Conservation (phyloP, 2,113 vertebrate species). For the Herpetotheres cachinnans region DNA sequence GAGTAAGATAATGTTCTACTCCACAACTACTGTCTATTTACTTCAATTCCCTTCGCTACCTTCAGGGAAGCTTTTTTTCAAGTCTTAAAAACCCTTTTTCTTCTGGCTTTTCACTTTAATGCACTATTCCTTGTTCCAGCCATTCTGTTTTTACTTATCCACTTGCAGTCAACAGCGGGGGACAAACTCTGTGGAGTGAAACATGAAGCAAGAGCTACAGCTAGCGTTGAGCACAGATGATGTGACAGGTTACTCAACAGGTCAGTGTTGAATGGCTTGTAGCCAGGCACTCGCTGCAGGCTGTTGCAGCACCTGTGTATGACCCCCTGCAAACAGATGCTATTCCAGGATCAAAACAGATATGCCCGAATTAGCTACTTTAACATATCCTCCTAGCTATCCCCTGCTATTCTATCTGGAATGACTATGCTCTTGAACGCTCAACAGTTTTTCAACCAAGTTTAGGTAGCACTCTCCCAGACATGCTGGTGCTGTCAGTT, state of each 20-base stretch:
- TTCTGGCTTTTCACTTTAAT: not conserved
- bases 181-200: not conserved
- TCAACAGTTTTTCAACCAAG: not conserved
- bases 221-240: not conserved
- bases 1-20: not conserved
- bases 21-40: not conserved
- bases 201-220: not conserved
- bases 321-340: not conserved
- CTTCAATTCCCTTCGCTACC: not conserved
- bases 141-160: not conserved
- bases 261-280: not conserved
- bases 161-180: not conserved
- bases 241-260: not conserved
- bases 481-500: not conserved
- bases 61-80: not conserved
- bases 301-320: not conserved
- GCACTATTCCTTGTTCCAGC: not conserved
- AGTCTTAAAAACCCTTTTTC: not conserved
- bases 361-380: not conserved
- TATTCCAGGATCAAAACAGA: not conserved
- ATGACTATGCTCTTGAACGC: rapidly evolving
- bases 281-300: not conserved
- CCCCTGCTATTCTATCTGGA: not conserved
- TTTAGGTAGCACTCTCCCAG: not conserved
- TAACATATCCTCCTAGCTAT: not conserved